These are phyloP conservation scores for Brachymystax lenok DNA, from an alignment of 2,797 vertebrate genomes.

Conservation along the genomic window DNA sequence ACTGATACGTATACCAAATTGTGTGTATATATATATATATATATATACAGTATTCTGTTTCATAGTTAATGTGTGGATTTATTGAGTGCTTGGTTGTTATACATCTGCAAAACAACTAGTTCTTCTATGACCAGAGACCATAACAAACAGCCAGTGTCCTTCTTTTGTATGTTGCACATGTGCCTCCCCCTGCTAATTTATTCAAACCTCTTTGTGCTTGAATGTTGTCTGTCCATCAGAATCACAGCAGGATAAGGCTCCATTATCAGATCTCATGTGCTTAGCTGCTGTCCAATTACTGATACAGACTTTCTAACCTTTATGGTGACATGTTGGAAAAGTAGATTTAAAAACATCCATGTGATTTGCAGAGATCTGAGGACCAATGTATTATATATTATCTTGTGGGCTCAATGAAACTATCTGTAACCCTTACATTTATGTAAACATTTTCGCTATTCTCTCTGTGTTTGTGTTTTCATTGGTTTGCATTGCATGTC, in stretches of 20 bases:
- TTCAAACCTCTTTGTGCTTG: conserved; percentile 68
- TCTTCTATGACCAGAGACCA: not conserved
- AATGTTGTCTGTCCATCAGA: conserved; percentile 68
- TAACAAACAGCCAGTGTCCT: not conserved
- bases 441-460: not conserved
- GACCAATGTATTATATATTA: not conserved
- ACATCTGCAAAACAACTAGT: conserved; percentile 12
- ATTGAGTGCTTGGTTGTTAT: not conserved
- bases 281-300: conserved; percentile 68
- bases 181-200: conserved; percentile 63
- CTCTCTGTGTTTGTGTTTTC: not conserved
- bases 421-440: not conserved
- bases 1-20: not conserved
- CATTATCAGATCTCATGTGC: conserved; percentile 63
- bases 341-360: not conserved
- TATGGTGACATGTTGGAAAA: not conserved
- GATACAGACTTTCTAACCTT: conserved; percentile 45
- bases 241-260: conserved; percentile 74
- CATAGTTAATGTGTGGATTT: not conserved
- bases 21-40: not conserved
- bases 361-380: not conserved
- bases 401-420: not conserved
- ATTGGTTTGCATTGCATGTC: not conserved
- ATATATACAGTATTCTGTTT: not conserved
- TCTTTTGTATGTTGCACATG: conserved; percentile 45